Base-by-base conservation (phyloP, 1,140 invertebrate genomes). In the Lycorma delicatula region DNA sequence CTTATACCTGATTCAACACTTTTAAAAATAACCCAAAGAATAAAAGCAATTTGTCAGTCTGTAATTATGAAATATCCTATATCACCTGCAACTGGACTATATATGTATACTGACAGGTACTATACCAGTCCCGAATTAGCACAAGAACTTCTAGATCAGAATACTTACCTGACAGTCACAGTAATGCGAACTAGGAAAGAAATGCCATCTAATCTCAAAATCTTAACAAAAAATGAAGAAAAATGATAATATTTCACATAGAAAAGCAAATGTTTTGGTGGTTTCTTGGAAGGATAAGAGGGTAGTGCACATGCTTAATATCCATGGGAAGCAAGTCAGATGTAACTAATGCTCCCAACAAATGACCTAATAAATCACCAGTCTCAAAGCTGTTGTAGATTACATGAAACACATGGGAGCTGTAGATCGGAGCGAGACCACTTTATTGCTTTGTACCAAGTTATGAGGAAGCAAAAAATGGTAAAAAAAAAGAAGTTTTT, bases 341-440 rank as follows among this genome's bases (percentile, higher is more conserved):
- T n/a, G 22, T 55, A 34, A 62, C 13, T 31, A 18, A 49, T 36
- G 41, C 12, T 11, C 20, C 48, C 48, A 53, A 38, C 18, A 54
- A 54, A 38, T 48, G 58, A 38, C 1, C 23, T n/a, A n/a, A n/a
- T n/a, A n/a, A n/a, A n/a, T n/a, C n/a, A n/a, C 31, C 12, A 25
- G 31, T 53, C 1, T 25, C 28, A 13, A 67, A 67, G 49, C 64
- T 66, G 16, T 66, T 23, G n/a, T 66, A 54, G 60, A 65, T 59
- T 68, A 64, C 41, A 68, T 20, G 3, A 58, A 62, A 63, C 49
- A 57, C 63, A 68, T 68, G 67, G 53, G 67, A 13, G 63, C 61
- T 54, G 65, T 69, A 27, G 67, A 65, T 61, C 53, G 54, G 26
- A 66, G 44, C 26, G 69, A 71, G 38, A n/a, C n/a, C 64, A 66